These are phyloP conservation scores for Pollachius pollachius DNA, from an alignment of 2,113 vertebrate genomes.

Conservation along the genomic window DNA sequence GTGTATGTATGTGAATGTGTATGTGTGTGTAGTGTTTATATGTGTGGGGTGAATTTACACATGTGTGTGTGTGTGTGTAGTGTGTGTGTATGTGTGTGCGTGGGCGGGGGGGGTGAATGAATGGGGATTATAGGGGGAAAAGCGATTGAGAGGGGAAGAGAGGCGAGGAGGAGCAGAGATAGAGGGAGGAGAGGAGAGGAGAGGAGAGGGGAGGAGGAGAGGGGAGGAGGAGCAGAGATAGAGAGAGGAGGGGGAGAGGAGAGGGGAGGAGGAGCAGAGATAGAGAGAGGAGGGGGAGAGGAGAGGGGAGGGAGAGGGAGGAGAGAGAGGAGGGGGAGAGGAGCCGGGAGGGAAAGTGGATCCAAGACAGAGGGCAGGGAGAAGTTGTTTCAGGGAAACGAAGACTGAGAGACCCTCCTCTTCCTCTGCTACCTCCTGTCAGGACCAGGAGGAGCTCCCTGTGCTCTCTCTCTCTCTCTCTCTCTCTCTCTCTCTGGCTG, in stretches of 20 bases:
- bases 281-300: neutral
- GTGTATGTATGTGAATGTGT: neutral
- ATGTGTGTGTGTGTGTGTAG: no score
- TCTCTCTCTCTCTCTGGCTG: slow-evolving; percentile 23
- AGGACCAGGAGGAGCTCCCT: slow-evolving; percentile 9
- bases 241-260: slow-evolving; percentile 1
- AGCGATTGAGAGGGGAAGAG: no score
- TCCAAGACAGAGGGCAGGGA: neutral
- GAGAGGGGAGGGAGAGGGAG: neutral
- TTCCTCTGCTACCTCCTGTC: neutral
- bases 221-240: slow-evolving; percentile 40
- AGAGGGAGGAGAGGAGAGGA: neutral
- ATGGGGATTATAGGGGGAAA: no score
- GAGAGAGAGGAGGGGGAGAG: slow-evolving; percentile 20
- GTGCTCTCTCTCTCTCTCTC: slow-evolving; percentile 25
- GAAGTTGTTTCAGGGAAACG: neutral
- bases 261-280: neutral
- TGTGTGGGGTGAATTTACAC: no score
- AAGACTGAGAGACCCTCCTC: neutral
- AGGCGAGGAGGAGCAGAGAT: neutral
- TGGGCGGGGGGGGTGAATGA: no score
- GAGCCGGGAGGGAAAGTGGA: neutral
- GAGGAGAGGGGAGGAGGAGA: slow-evolving; percentile 7
- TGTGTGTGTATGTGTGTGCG: no score
- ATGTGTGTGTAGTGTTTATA: no score